Percentiles rank a stretch among this genome's conserved stretches.
These are phyloP conservation scores for Zaprionus nigranus DNA, from an alignment of 1,140 invertebrate species.

Conservation along the genomic window DNA sequence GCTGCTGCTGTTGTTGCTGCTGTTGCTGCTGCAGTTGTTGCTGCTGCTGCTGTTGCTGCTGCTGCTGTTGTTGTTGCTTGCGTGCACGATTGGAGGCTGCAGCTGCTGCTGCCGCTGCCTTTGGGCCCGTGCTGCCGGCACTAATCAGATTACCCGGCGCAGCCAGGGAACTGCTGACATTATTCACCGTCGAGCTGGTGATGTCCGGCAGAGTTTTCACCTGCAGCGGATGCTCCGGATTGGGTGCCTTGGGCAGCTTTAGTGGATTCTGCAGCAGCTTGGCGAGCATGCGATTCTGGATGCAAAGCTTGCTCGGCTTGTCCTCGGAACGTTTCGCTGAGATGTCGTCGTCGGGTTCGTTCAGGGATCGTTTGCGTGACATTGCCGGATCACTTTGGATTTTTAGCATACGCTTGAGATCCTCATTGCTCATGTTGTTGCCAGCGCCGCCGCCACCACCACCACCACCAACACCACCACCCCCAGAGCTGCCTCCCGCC, in stretches of 20 bases:
- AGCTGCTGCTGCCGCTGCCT: slow-evolving; percentile 59
- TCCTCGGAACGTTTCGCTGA: slow-evolving; percentile 85
- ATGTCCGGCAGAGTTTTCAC: slow-evolving; percentile 86
- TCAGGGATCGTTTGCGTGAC: slow-evolving; percentile 89
- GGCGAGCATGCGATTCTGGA: slow-evolving; percentile 95
- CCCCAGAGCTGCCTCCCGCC: slow-evolving; percentile 15
- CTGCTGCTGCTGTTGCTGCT: slow-evolving; percentile 58
- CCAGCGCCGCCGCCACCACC: slow-evolving; percentile 29
- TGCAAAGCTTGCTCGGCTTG: slow-evolving; percentile 89
- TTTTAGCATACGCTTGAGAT: slow-evolving; percentile 83
- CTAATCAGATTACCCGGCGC: slow-evolving; percentile 71
- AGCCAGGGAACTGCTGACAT: slow-evolving; percentile 61
- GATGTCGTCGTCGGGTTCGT: slow-evolving; percentile 87
- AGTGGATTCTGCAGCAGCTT: slow-evolving; percentile 92
- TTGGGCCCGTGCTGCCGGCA: slow-evolving; percentile 64
- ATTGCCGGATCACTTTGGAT: slow-evolving; percentile 86
- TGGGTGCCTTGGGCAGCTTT: slow-evolving; percentile 86
- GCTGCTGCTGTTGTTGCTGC: slow-evolving; percentile 71
- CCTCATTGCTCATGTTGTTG: slow-evolving; percentile 79
- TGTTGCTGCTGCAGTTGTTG: slow-evolving; percentile 62
- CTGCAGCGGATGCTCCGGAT: slow-evolving; percentile 88
- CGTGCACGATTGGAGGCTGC: slow-evolving; percentile 53
- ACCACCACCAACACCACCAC: slow-evolving; percentile 40
- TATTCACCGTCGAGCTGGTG: slow-evolving; percentile 85
- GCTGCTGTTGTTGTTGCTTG: slow-evolving; percentile 76